Base-by-base conservation (phyloP, 2,113 vertebrate genomes). In the Solenodon paradoxus region DNA sequence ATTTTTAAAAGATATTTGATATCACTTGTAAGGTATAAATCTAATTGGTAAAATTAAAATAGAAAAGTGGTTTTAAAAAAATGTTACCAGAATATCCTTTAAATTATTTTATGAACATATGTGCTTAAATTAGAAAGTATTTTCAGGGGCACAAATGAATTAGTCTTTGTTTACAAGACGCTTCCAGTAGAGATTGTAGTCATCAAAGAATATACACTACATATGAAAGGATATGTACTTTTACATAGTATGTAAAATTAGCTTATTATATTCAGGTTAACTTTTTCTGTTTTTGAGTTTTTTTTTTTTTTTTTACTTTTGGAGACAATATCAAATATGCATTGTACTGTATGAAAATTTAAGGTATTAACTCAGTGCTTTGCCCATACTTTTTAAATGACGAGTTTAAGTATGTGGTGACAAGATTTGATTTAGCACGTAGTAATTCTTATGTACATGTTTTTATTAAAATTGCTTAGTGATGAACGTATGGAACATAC, bases 221-320 rank as follows among this genome's bases (percentile, higher is more conserved):
- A 72, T 85, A 9, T 78, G 40, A 94, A 71, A 42, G 79, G 11
- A 24, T n/a, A 9, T 93, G 0, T 89, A 24, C 19, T 8, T 68
- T 74, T 55, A 38, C 6, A 9, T 87, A 10, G 61, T 92, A 74
- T 82, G 6, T 53, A 74, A 79, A 89, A 40, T 79, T 66, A 77
- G n/a, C 66, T 53, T 79, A n/a, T 64, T 66, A 49, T 19, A 19
- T 90, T 19, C 69, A 68, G 75, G 30, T 59, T 85, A 75, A 69
- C 12, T 85, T 94, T 94, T 57, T 86, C 24, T 71, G 81, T 96
- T 89, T 66, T 79, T 93, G 51, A 5, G 82, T 84, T 96, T 75
- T 9, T 87, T 49, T 92, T 92, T 4, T 72, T 55, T 55, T 59
- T 83, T 57, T 94, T 5, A 53, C 10, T 85, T 96, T 66, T 69